These are phyloP conservation scores for Hydrolagus colliei DNA, from an alignment of 2,797 vertebrate species.

Conservation along the genomic window DNA sequence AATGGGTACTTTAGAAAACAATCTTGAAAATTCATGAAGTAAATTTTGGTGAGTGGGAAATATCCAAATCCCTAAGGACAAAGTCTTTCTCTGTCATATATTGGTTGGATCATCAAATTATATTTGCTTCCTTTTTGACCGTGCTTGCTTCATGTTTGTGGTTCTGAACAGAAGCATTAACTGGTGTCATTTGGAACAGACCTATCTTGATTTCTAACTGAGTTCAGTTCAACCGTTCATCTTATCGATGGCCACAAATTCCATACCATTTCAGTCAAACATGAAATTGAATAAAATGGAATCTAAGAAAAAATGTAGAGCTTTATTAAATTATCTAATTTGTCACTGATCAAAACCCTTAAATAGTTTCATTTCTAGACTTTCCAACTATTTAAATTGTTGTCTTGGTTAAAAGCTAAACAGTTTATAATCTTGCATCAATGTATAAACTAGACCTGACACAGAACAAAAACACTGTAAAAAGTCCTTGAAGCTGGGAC, in stretches of 20 bases:
- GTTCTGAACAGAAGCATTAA: background rate
- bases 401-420: background rate
- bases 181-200: background rate
- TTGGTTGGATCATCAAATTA: background rate
- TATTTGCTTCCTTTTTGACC: background rate
- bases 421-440: too few relatives aligned
- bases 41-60: too few relatives aligned
- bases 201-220: background rate
- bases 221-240: background rate
- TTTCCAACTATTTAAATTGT: background rate
- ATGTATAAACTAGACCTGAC: too few relatives aligned
- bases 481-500: too few relatives aligned
- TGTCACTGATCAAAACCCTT: background rate
- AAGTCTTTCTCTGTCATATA: background rate
- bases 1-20: background rate
- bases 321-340: background rate
- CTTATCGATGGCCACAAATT: background rate
- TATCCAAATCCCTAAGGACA: background rate
- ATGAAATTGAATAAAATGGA: background rate
- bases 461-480: too few relatives aligned
- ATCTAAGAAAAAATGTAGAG: background rate
- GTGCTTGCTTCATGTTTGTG: background rate
- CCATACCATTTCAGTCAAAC: too few relatives aligned
- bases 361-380: background rate
- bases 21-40: too few relatives aligned